Percentiles rank a stretch among this genome's conserved stretches.
Evolutionary conservation across 2,888 invertebrate species (phyloP).

Genomic region (Eudasyphora cyanicolor): DNA sequence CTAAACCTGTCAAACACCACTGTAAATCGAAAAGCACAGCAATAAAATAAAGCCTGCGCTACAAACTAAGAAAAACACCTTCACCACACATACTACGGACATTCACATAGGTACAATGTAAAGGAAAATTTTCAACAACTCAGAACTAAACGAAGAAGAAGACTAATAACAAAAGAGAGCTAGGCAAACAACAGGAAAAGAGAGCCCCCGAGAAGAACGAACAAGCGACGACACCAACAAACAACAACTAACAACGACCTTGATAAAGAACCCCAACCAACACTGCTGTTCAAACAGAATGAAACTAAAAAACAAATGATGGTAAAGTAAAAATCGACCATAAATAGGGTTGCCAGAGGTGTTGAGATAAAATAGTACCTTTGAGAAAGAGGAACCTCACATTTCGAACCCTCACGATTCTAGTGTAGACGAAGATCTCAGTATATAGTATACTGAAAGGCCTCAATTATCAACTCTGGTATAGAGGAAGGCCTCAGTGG

Average conservation of each 20-base stretch:
- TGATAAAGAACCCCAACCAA: conserved; percentile 71
- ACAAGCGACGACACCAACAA: conserved; percentile 44
- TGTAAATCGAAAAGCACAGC: background rate
- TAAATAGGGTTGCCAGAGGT: too few relatives aligned
- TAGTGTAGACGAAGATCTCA: too few relatives aligned
- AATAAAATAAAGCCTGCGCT: background rate
- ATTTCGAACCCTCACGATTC: too few relatives aligned
- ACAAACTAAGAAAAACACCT: background rate
- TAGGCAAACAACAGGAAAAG: conserved; percentile 10
- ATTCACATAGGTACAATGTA: background rate
- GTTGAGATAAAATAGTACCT: too few relatives aligned
- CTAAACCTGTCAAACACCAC: background rate
- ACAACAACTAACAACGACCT: conserved; percentile 72
- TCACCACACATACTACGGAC: background rate
- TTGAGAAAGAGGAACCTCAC: too few relatives aligned
- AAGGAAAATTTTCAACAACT: background rate
- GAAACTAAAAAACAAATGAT: conserved; percentile 11
- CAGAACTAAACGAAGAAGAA: background rate
- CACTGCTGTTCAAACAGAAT: conserved; percentile 18
- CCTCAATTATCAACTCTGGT: too few relatives aligned
- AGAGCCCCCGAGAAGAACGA: background rate
- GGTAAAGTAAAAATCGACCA: conserved; percentile 33
- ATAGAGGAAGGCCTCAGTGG: too few relatives aligned
- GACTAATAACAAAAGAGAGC: too few relatives aligned
- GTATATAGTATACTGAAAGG: too few relatives aligned